phyloP scores from a whole-genome alignment of 2,797 vertebrate species.

The Steatocranus sp. region DNA sequence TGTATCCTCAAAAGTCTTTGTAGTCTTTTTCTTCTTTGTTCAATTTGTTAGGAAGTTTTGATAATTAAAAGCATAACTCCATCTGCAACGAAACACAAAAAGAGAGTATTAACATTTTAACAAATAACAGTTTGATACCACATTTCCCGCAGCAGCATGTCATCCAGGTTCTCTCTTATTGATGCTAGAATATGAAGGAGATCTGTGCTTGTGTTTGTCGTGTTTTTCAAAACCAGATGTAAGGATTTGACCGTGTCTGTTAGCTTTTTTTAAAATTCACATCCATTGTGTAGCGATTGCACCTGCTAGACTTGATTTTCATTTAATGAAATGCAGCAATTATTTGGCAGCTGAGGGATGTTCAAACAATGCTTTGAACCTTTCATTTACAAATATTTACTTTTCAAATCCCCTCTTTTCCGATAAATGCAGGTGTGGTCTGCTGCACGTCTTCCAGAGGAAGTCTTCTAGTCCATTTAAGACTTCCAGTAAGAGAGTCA shows the following conservation, averaged over 20 bases:
- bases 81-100: constrained; percentile 43
- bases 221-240: constrained; percentile 40
- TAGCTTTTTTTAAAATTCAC: background rate
- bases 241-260: constrained; percentile 1
- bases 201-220: constrained; percentile 3
- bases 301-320: constrained; percentile 54
- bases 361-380: constrained; percentile 52
- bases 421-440: constrained; percentile 59
- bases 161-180: background rate
- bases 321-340: constrained; percentile 32
- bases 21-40: background rate
- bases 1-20: background rate
- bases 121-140: background rate
- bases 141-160: background rate
- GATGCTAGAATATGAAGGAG: background rate
- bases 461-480: constrained; percentile 30
- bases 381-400: constrained; percentile 56
- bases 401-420: constrained; percentile 40
- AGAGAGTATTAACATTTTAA: background rate
- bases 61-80: constrained; percentile 3
- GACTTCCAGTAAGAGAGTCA: constrained; percentile 41
- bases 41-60: background rate
- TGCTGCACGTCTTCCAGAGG: constrained; percentile 5
- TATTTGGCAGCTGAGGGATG: constrained; percentile 24
- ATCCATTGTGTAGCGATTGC: constrained; percentile 44